Base-by-base conservation (phyloP, 2,797 vertebrate genomes). In the Pseudochaenichthys georgianus region DNA sequence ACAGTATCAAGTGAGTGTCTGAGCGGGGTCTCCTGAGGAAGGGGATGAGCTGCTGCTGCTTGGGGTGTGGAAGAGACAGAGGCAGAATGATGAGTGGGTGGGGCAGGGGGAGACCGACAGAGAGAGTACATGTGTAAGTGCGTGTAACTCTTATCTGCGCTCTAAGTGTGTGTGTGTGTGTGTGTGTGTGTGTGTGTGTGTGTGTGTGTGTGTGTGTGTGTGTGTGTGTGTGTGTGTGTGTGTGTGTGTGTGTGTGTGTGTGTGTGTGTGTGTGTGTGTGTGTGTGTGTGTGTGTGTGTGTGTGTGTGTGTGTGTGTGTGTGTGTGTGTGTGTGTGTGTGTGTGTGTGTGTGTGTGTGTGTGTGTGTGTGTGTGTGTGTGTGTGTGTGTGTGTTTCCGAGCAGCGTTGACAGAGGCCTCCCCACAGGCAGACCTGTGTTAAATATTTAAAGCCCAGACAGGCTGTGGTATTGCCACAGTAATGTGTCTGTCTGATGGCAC, bases 381-480 rank as follows among this genome's bases (percentile, higher is more conserved):
- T 59, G 70, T 72, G 48, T 42, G 23, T 31, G 73, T 60, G 74
- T 55, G 64, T 69, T 88, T 85, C 77, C 53, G 55, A 82, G 82
- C 67, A 63, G 51, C 75, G 31, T 70, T 80, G 84, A 88, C 64
- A 52, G 75, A 84, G 63, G 71, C 69, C 60, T 92, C 84, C 87
- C 91, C 58, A 73, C 70, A 79, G 88, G 77, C 86, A 77, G 52
- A 62, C 77, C 68, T 19, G 21, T 80, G 84, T 93, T 92, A 89
- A 94, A 94, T 94, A 95, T 94, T 94, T 92, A 92, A 92, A 86
- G 57, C 50, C 79, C 89, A 90, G 92, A 90, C 92, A 90, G 89
- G 77, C 83, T 85, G 78, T 64, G 78, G 82, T 86, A 78, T 86
- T 92, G 82, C 91, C 87, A 87, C 87, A 77, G 75, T 92, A 92